Conservation (phyloP, 2,113 vertebrate species). For the Apodemus sylvaticus region DNA sequence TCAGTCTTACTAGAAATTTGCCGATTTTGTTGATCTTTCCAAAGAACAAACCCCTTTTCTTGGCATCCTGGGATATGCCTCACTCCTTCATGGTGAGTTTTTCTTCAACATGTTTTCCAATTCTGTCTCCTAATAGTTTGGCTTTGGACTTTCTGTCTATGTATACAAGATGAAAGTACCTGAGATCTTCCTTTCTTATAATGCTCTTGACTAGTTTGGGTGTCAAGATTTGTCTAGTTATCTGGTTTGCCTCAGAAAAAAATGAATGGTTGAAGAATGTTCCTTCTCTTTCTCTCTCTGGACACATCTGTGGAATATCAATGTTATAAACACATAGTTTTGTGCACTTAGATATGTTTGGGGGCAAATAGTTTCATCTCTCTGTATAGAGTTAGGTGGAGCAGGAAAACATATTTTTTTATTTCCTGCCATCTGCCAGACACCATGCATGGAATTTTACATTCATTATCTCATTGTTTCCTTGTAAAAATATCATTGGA, state of each 20-base stretch:
- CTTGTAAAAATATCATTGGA: slow-evolving; percentile 59
- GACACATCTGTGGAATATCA: slow-evolving; percentile 37
- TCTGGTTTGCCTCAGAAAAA: slow-evolving; percentile 36
- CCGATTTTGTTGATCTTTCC: slow-evolving; percentile 58
- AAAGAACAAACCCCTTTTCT: slow-evolving; percentile 38
- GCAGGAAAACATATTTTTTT: slow-evolving; percentile 44
- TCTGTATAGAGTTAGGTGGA: slow-evolving; percentile 52
- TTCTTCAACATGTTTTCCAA: slow-evolving; percentile 51
- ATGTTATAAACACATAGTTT: slow-evolving; percentile 54
- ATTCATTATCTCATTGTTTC: slow-evolving; percentile 66
- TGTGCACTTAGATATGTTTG: slow-evolving; percentile 37
- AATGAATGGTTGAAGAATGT: background rate
- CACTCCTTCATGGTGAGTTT: slow-evolving; percentile 61
- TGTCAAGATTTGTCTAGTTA: slow-evolving; percentile 37
- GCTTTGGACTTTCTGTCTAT: slow-evolving; percentile 15
- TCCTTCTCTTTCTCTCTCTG: slow-evolving; percentile 45
- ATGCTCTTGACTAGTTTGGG: slow-evolving; percentile 31
- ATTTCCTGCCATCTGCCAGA: slow-evolving; percentile 38
- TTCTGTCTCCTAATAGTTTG: slow-evolving; percentile 50
- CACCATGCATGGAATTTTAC: slow-evolving; percentile 62
- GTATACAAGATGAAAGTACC: slow-evolving; percentile 34
- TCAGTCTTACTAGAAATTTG: slow-evolving; percentile 36
- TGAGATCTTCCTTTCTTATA: slow-evolving; percentile 54
- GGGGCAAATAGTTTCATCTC: slow-evolving; percentile 55
- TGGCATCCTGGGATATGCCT: slow-evolving; percentile 2